phyloP scores from a whole-genome alignment of 2,797 vertebrate genomes.

The Esox masquinongy region DNA sequence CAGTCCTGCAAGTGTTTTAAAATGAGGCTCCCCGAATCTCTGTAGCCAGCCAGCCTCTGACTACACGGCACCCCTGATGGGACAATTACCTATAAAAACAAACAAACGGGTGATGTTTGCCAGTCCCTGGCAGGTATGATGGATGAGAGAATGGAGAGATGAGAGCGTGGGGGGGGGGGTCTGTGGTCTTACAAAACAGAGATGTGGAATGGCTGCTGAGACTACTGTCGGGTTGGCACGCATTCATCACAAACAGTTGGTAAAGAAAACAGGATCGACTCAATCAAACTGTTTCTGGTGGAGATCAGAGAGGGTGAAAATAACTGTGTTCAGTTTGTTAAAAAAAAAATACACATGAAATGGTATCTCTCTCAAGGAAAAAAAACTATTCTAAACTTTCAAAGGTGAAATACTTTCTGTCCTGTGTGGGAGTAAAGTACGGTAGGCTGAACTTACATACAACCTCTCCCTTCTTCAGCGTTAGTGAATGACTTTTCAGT shows the following conservation, averaged over 20 bases:
- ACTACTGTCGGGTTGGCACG: slow-evolving; percentile 28
- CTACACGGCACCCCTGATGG: slow-evolving; percentile 43
- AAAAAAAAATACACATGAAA: slow-evolving; percentile 40
- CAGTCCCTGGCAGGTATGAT: slow-evolving; percentile 6
- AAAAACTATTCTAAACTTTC: background rate
- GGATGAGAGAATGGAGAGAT: background rate
- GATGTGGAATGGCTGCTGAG: slow-evolving; percentile 14
- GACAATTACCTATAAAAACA: slow-evolving; percentile 63
- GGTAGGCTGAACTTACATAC: slow-evolving; percentile 43
- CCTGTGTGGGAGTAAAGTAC: slow-evolving; percentile 28
- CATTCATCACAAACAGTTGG: slow-evolving; percentile 29
- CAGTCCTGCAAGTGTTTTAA: slow-evolving; percentile 52
- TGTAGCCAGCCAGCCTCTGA: slow-evolving; percentile 24
- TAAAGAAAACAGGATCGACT: slow-evolving; percentile 47
- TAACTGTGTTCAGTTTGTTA: slow-evolving; percentile 39
- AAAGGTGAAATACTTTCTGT: slow-evolving; percentile 17
- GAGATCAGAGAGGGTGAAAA: slow-evolving; percentile 58
- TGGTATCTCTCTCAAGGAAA: slow-evolving; percentile 26
- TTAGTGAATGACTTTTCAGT: slow-evolving; percentile 27
- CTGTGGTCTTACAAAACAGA: slow-evolving; percentile 23
- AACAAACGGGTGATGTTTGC: slow-evolving; percentile 39
- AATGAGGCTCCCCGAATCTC: slow-evolving; percentile 46
- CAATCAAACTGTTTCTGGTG: slow-evolving; percentile 45
- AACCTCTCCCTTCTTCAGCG: slow-evolving; percentile 17
- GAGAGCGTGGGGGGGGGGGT: background rate